Percentiles rank a stretch among this genome's conserved stretches.
These are phyloP conservation scores for Tetrapedia diversipes DNA, from an alignment of 2,888 invertebrate genomes.

Conservation along the genomic window DNA sequence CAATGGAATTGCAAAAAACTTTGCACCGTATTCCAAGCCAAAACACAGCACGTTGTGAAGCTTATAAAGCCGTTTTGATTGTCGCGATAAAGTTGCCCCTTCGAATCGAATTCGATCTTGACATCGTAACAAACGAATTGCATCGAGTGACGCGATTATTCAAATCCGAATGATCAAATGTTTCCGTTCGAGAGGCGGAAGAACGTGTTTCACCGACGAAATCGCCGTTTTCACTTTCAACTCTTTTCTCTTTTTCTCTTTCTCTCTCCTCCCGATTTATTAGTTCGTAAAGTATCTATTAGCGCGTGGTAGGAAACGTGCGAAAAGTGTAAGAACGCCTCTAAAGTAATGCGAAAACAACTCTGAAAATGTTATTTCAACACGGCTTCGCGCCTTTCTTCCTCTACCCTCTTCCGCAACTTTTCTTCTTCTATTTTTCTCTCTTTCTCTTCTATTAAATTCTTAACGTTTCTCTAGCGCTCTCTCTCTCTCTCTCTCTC, in stretches of 20 bases:
- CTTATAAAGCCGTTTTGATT: conserved; percentile 28
- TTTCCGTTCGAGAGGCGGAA: neutral
- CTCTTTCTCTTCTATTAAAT: neutral
- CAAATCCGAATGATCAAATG: no score
- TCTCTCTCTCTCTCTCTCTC: no score
- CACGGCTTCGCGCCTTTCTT: conserved; percentile 5
- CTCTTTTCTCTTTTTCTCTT: conserved; percentile 6
- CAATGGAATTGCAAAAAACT: neutral
- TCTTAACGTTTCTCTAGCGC: neutral
- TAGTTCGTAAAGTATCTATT: neutral
- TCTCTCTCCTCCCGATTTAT: conserved; percentile 8
- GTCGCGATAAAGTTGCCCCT: conserved; percentile 27
- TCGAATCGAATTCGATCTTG: conserved; percentile 4
- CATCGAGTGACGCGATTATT: no score
- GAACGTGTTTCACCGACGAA: neutral
- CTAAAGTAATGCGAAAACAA: conserved; percentile 18
- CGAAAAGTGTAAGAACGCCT: conserved; percentile 5
- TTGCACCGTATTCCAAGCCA: neutral
- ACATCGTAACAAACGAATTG: neutral
- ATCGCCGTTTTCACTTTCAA: neutral
- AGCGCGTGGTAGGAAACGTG: neutral
- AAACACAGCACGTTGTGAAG: conserved; percentile 13
- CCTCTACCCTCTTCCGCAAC: neutral
- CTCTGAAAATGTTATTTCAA: conserved; percentile 24
- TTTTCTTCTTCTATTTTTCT: neutral